A percentile compares a stretch with the other conserved stretches of the same genome.
These are phyloP conservation scores for Ormia ochracea DNA, from an alignment of 2,888 invertebrate genomes.

Conservation along the genomic window DNA sequence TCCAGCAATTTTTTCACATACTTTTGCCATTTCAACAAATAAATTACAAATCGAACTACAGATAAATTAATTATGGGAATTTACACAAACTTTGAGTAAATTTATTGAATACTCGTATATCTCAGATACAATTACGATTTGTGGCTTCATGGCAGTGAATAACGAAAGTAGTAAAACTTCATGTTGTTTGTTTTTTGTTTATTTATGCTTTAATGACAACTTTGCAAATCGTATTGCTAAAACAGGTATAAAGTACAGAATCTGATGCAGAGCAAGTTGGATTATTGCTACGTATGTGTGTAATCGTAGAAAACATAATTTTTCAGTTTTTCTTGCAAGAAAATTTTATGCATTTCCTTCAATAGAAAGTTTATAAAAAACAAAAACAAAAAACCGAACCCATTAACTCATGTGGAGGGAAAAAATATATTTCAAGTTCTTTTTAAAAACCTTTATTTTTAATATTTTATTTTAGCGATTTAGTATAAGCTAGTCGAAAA, in stretches of 20 bases:
- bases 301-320: constrained; percentile 37
- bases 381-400: neutral
- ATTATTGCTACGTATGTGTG: constrained; percentile 7
- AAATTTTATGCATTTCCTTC: constrained; percentile 11
- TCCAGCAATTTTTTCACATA: neutral
- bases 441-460: too few relatives aligned
- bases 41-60: neutral
- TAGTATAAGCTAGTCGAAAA: too few relatives aligned
- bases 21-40: neutral
- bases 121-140: neutral
- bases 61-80: constrained; percentile 17
- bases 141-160: neutral
- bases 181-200: constrained; percentile 7
- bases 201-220: constrained; percentile 43
- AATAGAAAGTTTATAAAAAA: neutral
- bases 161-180: neutral
- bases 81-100: constrained; percentile 3
- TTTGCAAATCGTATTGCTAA: constrained; percentile 1
- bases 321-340: neutral
- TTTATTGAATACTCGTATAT: constrained; percentile 37
- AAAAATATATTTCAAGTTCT: neutral
- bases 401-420: too few relatives aligned
- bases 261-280: constrained; percentile 8
- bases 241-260: neutral
- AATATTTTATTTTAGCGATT: too few relatives aligned